Evolutionary conservation across 2,888 invertebrate genomes (phyloP).

Genomic region (Drosophila borealis): DNA sequence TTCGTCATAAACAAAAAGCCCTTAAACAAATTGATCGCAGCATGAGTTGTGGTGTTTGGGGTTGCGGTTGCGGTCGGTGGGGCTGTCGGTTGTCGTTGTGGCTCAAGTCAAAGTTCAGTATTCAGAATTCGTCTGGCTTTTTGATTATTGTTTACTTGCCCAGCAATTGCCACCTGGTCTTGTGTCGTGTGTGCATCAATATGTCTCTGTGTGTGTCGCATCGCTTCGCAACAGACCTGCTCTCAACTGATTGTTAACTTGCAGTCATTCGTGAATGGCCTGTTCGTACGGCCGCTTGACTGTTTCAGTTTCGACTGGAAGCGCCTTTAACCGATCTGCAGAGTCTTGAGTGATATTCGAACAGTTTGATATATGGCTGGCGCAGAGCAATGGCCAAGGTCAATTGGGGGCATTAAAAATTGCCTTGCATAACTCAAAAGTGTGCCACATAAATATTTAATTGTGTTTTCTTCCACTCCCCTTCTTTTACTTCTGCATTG

Average conservation of each 20-base stretch:
- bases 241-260: conserved; percentile 33
- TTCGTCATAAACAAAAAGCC: conserved; percentile 53
- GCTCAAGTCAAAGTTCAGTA: conserved; percentile 60
- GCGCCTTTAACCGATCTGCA: conserved; percentile 37
- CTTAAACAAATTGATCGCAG: conserved; percentile 52
- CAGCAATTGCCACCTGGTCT: conserved; percentile 63
- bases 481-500: conserved; percentile 50
- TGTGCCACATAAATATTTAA: conserved; percentile 81
- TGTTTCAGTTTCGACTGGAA: conserved; percentile 17
- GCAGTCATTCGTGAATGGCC: conserved; percentile 47
- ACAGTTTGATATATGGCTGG: conserved; percentile 51
- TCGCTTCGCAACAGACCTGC: conserved; percentile 25
- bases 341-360: conserved; percentile 25
- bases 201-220: conserved; percentile 16
- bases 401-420: conserved; percentile 67
- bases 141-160: conserved; percentile 53
- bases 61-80: not conserved
- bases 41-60: conserved; percentile 13
- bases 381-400: conserved; percentile 64
- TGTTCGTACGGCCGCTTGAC: conserved; percentile 36
- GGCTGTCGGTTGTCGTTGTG: not conserved
- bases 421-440: conserved; percentile 77
- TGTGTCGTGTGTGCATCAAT: conserved; percentile 36
- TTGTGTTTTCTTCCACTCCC: conserved; percentile 24
- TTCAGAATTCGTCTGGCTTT: conserved; percentile 24